Conservation (phyloP, 1,140 invertebrate genomes). For the Papilio helenus region DNA sequence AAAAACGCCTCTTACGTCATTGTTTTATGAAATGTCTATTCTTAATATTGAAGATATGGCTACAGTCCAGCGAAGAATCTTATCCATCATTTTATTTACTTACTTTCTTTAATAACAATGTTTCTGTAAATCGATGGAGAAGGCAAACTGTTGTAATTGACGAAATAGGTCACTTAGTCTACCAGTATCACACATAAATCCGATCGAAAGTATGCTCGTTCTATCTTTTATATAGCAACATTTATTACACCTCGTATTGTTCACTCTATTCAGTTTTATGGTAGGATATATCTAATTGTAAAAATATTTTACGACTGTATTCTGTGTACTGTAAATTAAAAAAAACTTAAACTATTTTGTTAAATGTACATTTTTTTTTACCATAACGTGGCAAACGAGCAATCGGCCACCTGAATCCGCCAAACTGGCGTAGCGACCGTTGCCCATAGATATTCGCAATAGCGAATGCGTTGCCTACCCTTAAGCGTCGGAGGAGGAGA, state of each 20-base stretch:
- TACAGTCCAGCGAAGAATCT: too few species aligned
- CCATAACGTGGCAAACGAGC: too few species aligned
- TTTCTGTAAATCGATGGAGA: not conserved
- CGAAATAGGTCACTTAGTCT: not conserved
- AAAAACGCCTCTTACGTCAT: too few species aligned
- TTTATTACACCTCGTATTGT: conserved; percentile 11
- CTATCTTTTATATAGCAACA: conserved; percentile 25
- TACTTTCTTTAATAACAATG: not conserved
- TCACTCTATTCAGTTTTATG: conserved; percentile 9
- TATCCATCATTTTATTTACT: too few species aligned
- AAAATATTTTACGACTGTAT: not conserved
- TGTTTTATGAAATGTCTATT: too few species aligned
- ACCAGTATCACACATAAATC: conserved; percentile 7
- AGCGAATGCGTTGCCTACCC: too few species aligned
- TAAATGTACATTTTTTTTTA: too few species aligned
- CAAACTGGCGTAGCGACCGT: too few species aligned
- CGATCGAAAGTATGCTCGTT: conserved; percentile 18
- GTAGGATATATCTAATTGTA: conserved; percentile 12
- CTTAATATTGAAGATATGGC: too few species aligned
- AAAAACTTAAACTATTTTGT: not conserved
- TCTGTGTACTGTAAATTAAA: not conserved
- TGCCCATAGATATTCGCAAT: too few species aligned
- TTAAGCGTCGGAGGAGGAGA: too few species aligned
- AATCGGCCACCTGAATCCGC: too few species aligned
- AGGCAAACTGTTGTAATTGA: not conserved